Evolutionary conservation across 2,113 vertebrate genomes (phyloP).

Genomic region (mouse (Mus musculus)): DNA sequence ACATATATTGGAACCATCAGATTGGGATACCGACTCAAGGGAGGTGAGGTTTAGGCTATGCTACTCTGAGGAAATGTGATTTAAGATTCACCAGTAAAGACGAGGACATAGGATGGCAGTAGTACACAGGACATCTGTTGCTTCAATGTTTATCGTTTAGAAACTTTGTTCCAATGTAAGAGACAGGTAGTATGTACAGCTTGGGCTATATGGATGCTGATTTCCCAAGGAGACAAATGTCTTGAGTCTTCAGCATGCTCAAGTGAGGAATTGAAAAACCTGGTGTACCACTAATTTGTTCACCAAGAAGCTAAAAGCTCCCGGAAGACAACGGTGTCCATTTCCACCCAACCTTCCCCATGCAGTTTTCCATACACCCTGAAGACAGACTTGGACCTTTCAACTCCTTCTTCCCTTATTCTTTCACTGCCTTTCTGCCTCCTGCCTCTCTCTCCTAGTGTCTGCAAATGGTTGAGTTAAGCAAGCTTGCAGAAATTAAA

Average conservation of each 20-base stretch:
- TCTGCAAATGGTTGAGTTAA: background rate
- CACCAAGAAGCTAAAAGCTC: background rate
- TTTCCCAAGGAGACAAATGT: background rate
- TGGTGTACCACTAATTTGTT: background rate
- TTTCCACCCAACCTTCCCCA: background rate
- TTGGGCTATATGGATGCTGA: background rate
- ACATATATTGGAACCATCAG: background rate
- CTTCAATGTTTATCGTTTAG: fast-evolving
- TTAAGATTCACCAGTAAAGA: background rate
- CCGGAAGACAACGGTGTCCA: background rate
- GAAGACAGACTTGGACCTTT: background rate
- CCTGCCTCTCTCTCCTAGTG: background rate
- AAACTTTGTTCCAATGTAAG: background rate
- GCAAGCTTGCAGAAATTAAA: background rate
- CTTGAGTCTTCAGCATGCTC: background rate
- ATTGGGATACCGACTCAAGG: background rate
- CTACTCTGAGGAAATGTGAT: background rate
- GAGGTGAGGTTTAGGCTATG: background rate
- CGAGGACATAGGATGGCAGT: background rate
- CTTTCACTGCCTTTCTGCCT: background rate
- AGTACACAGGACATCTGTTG: background rate
- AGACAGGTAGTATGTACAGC: background rate
- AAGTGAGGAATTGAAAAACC: background rate
- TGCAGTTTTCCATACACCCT: background rate
- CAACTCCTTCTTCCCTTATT: background rate